Base-by-base conservation (phyloP, 2,113 vertebrate genomes). In the Scomber japonicus region DNA sequence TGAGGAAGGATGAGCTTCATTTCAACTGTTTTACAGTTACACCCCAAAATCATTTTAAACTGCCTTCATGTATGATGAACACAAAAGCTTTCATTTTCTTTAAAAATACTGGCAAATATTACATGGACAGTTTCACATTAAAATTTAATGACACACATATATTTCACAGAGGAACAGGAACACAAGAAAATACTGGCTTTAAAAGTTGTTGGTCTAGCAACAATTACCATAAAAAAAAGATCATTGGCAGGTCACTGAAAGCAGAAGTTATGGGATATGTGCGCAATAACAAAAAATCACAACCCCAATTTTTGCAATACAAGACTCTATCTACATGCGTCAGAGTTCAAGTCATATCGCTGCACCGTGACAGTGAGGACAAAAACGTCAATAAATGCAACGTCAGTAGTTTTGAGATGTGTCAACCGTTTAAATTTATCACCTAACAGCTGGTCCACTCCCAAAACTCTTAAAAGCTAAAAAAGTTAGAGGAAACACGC, bases 1-100 rank as follows among this genome's bases (percentile, higher is more conserved):
- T 51, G 57, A 94, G 83, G 83, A 92, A 93, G 78, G 86, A 92
- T 83, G 89, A 57, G 80, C 75, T 87, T 60, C 13, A 46, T 82
- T 85, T 77, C 66, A 84, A 54, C 75, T 12, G 48, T 53, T 80
- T 71, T 40, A 77, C 55, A 49, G n/a, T 69, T 46, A 63, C 50
- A 59, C 7, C 54, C 50, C 5, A 56, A 78, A 83, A 88, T 50
- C 62, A 81, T 49, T 3, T 27, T 6, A 4, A 7, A 11, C 4
- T 53, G 51, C 24, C 24, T 27, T 27, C 24, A 27, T 27, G 24
- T 1, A 2, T 27, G 24, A 27, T 27, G 24, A 27, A 27, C 24
- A 27, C 24, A 27, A 27, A 13, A 57, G 8, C 17, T 19, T n/a
- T n/a, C 4, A 3, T 12, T 40, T 64, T 44, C 31, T 15, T 35